Evolutionary conservation across 2,888 invertebrate genomes (phyloP).

Genomic region (Lottia gigantea): DNA sequence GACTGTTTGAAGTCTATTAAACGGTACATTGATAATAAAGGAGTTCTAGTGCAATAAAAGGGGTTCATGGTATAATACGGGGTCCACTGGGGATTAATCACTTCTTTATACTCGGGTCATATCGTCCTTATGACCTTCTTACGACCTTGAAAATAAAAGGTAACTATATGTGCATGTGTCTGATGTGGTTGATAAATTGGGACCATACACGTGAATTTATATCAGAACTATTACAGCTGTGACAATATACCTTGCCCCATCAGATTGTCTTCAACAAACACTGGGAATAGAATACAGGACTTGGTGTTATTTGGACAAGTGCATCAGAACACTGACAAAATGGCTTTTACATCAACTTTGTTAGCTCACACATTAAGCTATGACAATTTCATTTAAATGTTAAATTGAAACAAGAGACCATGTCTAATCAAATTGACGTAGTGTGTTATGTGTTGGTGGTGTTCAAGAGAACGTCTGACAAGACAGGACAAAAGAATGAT

Average conservation of each 20-base stretch:
- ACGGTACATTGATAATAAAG: no score
- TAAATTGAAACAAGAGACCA: not conserved
- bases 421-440: no score
- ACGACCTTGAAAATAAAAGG: slow-evolving; percentile 3
- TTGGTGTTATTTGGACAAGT: slow-evolving; percentile 4
- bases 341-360: not conserved
- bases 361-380: slow-evolving; percentile 3
- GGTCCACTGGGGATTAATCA: no score
- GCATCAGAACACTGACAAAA: not conserved
- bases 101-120: not conserved
- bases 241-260: not conserved
- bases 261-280: not conserved
- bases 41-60: not conserved
- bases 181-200: not conserved
- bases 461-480: no score
- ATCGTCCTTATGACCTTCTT: not conserved
- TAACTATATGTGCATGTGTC: not conserved
- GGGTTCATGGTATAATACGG: not conserved
- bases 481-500: no score
- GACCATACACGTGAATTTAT: not conserved
- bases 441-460: no score
- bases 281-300: not conserved
- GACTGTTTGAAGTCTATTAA: no score
- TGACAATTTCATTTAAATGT: slow-evolving; percentile 5
- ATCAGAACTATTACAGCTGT: not conserved